Evolutionary conservation across 2,797 vertebrate species (phyloP).

Genomic region (Chloroceryle amazona): DNA sequence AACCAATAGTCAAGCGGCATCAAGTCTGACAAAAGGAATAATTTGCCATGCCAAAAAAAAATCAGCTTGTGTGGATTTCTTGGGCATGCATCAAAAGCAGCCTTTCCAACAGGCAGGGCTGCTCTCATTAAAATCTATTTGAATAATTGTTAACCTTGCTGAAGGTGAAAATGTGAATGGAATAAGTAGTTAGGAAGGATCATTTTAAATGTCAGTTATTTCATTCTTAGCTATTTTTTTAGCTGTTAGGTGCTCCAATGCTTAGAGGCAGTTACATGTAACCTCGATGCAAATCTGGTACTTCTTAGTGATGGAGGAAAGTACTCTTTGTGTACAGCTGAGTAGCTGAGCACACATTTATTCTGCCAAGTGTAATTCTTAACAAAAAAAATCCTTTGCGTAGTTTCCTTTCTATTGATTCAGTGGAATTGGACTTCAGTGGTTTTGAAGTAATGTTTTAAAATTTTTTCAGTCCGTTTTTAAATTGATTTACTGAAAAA

Average conservation of each 20-base stretch:
- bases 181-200: background rate
- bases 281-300: background rate
- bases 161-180: background rate
- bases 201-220: background rate
- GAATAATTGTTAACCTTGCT: background rate
- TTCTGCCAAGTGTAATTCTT: background rate
- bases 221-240: background rate
- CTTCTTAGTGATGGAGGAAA: background rate
- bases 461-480: background rate
- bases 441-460: background rate
- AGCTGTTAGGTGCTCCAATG: background rate
- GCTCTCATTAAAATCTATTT: background rate
- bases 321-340: background rate
- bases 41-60: background rate
- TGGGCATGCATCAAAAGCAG: background rate
- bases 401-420: background rate
- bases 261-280: background rate
- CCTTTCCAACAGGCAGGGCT: background rate
- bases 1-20: background rate
- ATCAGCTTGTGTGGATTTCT: background rate
- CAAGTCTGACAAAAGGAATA: background rate
- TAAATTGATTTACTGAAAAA: background rate
- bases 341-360: background rate
- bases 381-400: background rate
- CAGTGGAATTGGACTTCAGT: background rate